Evolutionary conservation across 1,140 invertebrate genomes (phyloP).

Genomic region (Globodera ellingtonae): DNA sequence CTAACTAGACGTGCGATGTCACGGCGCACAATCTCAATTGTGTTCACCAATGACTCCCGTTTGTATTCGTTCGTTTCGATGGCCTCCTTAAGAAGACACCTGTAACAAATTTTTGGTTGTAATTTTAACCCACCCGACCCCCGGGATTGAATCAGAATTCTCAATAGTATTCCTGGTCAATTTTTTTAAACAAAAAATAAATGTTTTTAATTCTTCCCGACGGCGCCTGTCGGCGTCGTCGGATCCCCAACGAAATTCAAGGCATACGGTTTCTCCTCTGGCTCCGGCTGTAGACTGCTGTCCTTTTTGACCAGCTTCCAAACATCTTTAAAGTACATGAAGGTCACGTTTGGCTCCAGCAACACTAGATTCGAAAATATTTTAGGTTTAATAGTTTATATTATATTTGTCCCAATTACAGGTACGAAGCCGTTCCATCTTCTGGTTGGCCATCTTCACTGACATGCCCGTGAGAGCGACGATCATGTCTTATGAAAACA

Average conservation of each 20-base stretch:
- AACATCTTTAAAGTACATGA: neutral
- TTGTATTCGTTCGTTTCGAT: neutral
- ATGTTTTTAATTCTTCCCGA: too few species aligned
- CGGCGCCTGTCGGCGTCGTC: too few species aligned
- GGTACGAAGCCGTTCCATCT: neutral
- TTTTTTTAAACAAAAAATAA: too few species aligned
- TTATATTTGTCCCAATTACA: neutral
- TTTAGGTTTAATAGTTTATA: neutral
- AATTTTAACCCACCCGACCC: neutral
- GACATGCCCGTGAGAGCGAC: neutral
- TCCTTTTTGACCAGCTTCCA: neutral
- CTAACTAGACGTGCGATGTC: neutral
- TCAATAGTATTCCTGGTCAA: too few species aligned
- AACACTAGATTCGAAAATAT: neutral
- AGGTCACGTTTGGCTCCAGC: neutral
- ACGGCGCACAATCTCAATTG: neutral
- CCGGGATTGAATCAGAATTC: neutral
- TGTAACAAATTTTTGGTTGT: neutral
- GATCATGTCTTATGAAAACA: neutral
- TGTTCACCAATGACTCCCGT: neutral
- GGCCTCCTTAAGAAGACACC: neutral
- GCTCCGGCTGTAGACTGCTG: neutral
- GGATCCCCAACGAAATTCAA: too few species aligned
- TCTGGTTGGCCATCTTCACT: neutral
- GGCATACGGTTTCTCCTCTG: too few species aligned